Conservation (phyloP, 2,888 invertebrate species). For the Stramonita haemastoma region DNA sequence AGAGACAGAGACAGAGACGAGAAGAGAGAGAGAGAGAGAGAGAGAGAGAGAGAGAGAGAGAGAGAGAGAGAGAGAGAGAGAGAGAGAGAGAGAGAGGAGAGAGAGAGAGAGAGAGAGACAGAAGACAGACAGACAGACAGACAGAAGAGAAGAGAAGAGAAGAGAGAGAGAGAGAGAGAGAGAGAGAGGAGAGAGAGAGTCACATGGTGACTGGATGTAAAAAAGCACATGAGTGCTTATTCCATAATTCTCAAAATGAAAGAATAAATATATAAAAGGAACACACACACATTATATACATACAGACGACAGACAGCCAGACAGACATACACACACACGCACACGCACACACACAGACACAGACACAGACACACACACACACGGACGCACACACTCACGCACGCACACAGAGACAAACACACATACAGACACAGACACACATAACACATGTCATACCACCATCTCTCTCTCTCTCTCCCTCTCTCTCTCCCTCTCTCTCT, state of each 20-base stretch:
- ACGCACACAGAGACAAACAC: no score
- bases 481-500: no score
- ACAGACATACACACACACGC: no score
- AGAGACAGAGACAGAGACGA: not conserved
- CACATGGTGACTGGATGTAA: not conserved
- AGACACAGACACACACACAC: no score
- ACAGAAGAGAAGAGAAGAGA: not conserved
- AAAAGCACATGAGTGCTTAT: no score
- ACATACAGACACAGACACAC: no score
- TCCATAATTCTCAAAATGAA: no score
- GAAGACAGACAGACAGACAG: not conserved
- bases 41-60: not conserved
- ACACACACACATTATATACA: not conserved
- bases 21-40: not conserved
- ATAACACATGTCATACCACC: no score
- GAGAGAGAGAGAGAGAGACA: not conserved
- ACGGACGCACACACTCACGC: no score
- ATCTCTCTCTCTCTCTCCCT: no score
- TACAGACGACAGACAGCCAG: not conserved
- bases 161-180: not conserved
- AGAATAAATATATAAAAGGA: no score
- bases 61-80: not conserved
- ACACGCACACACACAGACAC: no score
- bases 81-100: not conserved
- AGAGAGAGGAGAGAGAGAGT: not conserved